Percentiles rank a stretch among this genome's conserved stretches.
phyloP scores from a whole-genome alignment of 2,797 vertebrate genomes.

The Hephaestus fuliginosus region DNA sequence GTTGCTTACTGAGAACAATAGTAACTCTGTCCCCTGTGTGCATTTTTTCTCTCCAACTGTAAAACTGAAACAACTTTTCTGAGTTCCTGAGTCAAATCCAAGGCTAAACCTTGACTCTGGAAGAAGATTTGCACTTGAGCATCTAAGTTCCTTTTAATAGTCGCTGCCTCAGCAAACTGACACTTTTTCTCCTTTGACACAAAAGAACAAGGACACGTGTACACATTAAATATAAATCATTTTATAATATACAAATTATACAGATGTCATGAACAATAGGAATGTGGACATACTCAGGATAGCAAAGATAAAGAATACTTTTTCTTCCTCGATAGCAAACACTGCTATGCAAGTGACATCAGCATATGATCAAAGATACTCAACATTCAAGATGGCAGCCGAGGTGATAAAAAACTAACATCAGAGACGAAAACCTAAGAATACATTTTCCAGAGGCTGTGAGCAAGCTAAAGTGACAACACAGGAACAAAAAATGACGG shows the following conservation, averaged over 20 bases:
- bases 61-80: background rate
- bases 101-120: background rate
- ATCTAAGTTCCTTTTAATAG: background rate
- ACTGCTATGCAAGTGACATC: conserved; percentile 69
- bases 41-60: background rate
- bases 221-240: conserved; percentile 90
- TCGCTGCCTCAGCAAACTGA: conserved; percentile 8
- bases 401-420: conserved; percentile 70
- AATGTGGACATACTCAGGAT: conserved; percentile 73
- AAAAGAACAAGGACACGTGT: conserved; percentile 68
- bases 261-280: conserved; percentile 85
- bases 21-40: background rate
- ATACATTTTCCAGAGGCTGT: conserved; percentile 71
- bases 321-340: conserved; percentile 67
- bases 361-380: conserved; percentile 79
- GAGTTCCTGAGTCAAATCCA: background rate
- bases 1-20: background rate
- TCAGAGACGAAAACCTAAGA: conserved; percentile 63
- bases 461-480: conserved; percentile 76
- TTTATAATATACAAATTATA: conserved; percentile 92
- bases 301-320: conserved; percentile 74
- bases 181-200: conserved; percentile 28
- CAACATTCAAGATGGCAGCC: conserved; percentile 79
- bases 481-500: conserved; percentile 48
- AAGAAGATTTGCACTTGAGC: background rate